Evolutionary conservation across 1,140 invertebrate genomes (phyloP).

Genomic region (Teleopsis dalmanni): DNA sequence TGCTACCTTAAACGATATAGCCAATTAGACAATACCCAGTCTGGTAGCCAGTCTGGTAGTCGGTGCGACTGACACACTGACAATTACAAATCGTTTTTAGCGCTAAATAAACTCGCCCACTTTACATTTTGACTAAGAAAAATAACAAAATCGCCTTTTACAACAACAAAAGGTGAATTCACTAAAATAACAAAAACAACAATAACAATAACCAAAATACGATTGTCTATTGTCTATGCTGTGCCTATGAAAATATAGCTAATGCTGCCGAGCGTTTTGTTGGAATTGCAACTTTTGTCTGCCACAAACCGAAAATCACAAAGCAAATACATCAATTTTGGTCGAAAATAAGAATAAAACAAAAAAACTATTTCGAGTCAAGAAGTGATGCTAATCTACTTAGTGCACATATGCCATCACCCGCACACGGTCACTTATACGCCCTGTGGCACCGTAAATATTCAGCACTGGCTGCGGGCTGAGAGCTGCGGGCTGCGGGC

Average conservation of each 20-base stretch:
- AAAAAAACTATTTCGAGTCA: neutral
- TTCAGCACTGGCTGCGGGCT: neutral
- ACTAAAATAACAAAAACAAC: neutral
- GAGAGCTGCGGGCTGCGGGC: slow-evolving; percentile 11
- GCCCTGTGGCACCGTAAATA: slow-evolving; percentile 13
- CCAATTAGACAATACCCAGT: no score
- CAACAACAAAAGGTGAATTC: no score
- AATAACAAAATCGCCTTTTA: no score
- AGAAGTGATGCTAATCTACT: slow-evolving; percentile 4
- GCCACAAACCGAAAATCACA: neutral
- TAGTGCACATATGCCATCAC: neutral
- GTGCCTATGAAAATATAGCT: slow-evolving; percentile 1
- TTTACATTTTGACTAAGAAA: no score
- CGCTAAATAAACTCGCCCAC: no score
- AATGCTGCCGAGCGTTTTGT: no score
- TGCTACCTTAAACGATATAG: no score
- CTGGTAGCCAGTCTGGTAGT: no score
- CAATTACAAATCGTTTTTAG: no score
- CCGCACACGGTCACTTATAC: slow-evolving; percentile 28
- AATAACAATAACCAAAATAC: neutral
- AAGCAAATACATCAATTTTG: neutral
- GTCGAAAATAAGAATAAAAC: neutral
- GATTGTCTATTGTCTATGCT: neutral
- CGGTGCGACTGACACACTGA: no score
- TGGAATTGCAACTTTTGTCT: no score